Evolutionary conservation across 2,797 vertebrate species (phyloP).

Genomic region (Tiaroga cobitis): DNA sequence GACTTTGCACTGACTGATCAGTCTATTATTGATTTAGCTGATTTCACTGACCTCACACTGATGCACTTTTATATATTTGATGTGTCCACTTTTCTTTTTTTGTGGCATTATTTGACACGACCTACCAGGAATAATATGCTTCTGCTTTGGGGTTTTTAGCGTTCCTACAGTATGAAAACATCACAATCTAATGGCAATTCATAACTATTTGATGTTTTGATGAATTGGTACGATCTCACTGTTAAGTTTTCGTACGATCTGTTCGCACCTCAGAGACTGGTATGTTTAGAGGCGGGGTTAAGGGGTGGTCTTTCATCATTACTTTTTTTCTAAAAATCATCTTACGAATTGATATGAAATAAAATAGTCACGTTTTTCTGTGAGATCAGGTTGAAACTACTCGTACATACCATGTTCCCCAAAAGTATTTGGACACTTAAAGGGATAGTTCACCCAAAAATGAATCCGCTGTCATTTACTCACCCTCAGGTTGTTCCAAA

Average conservation of each 20-base stretch:
- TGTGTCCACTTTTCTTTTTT: not conserved
- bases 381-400: not conserved
- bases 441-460: not conserved
- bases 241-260: not conserved
- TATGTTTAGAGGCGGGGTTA: not conserved
- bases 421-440: not conserved
- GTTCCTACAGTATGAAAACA: not conserved
- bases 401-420: not conserved
- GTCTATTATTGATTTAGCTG: slow-evolving; percentile 75
- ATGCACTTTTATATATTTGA: slow-evolving; percentile 18
- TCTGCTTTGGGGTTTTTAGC: no score
- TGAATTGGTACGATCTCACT: not conserved
- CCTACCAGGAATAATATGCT: not conserved
- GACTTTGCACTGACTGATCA: slow-evolving; percentile 76
- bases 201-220: not conserved
- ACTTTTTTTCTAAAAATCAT: not conserved
- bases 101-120: not conserved
- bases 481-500: not conserved
- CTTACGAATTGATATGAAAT: not conserved
- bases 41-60: slow-evolving; percentile 37
- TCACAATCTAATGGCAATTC: not conserved
- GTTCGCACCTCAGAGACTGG: not conserved
- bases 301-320: not conserved
- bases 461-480: not conserved
- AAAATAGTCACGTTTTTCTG: not conserved